Percentiles rank a stretch among this genome's conserved stretches.
phyloP scores from a whole-genome alignment of 2,888 invertebrate genomes.

The Salpingus planirostris region DNA sequence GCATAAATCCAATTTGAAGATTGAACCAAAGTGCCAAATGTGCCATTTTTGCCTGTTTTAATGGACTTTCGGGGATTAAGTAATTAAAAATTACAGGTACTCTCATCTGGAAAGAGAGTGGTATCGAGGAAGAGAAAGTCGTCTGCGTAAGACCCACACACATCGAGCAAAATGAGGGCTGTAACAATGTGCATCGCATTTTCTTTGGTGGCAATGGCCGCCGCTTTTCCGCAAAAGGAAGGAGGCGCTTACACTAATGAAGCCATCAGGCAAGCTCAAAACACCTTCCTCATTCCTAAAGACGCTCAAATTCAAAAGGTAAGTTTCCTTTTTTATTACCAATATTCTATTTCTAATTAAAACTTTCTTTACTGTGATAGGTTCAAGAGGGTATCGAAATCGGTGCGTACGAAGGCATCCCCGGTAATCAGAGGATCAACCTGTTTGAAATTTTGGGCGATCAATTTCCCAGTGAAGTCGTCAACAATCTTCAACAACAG shows the following conservation, averaged over 20 bases:
- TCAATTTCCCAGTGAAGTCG: conserved; percentile 78
- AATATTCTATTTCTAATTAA: conserved; percentile 3
- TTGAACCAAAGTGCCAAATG: too few species aligned
- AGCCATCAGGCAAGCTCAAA: conserved; percentile 80
- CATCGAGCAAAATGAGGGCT: not conserved
- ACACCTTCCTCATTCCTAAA: conserved; percentile 74
- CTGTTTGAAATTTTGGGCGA: conserved; percentile 77
- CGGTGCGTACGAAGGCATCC: conserved; percentile 79
- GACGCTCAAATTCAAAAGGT: conserved; percentile 82
- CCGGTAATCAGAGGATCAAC: conserved; percentile 75
- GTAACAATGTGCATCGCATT: conserved; percentile 2
- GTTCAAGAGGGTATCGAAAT: conserved; percentile 80
- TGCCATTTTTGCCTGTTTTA: not conserved
- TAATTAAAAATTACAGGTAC: not conserved
- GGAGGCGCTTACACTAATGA: conserved; percentile 77
- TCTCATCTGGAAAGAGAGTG: not conserved
- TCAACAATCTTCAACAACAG: conserved; percentile 78
- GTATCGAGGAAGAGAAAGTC: not conserved
- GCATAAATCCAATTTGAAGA: too few species aligned
- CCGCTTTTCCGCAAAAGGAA: conserved; percentile 63
- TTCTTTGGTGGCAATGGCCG: conserved; percentile 44
- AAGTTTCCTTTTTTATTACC: conserved; percentile 11
- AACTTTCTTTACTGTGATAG: conserved; percentile 32
- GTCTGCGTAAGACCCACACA: not conserved
- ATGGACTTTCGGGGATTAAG: not conserved